These are phyloP conservation scores for Malacosoma neustria DNA, from an alignment of 2,888 invertebrate genomes.

Conservation along the genomic window DNA sequence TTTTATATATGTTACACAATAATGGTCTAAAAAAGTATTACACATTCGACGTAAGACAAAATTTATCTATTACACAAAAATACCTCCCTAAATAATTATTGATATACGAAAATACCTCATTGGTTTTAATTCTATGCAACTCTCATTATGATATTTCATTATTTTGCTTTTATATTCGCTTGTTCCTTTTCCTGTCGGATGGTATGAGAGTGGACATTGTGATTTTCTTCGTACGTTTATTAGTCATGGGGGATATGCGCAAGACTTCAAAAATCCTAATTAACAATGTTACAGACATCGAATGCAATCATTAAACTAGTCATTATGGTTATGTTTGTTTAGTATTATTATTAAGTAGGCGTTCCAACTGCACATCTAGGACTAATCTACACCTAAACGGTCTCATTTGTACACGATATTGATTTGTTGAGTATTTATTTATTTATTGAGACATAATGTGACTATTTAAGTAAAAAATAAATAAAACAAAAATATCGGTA, in stretches of 20 bases:
- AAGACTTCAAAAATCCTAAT: slow-evolving; percentile 59
- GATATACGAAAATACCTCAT: too few relatives aligned
- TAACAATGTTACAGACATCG: slow-evolving; percentile 53
- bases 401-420: slow-evolving; percentile 39
- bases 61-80: too few relatives aligned
- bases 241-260: slow-evolving; percentile 40
- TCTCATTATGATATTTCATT: slow-evolving; percentile 39
- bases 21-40: too few relatives aligned
- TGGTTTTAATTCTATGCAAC: too few relatives aligned
- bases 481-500: slow-evolving; percentile 15
- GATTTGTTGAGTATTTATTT: slow-evolving; percentile 49
- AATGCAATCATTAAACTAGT: slow-evolving; percentile 58
- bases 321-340: slow-evolving; percentile 64
- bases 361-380: slow-evolving; percentile 54
- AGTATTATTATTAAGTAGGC: slow-evolving; percentile 44
- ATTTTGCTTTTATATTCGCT: slow-evolving; percentile 61
- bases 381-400: slow-evolving; percentile 46
- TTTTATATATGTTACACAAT: too few relatives aligned
- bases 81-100: too few relatives aligned
- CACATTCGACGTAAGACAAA: too few relatives aligned
- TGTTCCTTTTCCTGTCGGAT: slow-evolving; percentile 57
- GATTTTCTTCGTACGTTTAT: slow-evolving; percentile 49
- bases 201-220: slow-evolving; percentile 45
- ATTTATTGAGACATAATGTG: slow-evolving; percentile 57
- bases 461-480: slow-evolving; percentile 53